Conservation (phyloP, 2,797 vertebrate genomes). For the Ctenochaetus hawaiiensis region DNA sequence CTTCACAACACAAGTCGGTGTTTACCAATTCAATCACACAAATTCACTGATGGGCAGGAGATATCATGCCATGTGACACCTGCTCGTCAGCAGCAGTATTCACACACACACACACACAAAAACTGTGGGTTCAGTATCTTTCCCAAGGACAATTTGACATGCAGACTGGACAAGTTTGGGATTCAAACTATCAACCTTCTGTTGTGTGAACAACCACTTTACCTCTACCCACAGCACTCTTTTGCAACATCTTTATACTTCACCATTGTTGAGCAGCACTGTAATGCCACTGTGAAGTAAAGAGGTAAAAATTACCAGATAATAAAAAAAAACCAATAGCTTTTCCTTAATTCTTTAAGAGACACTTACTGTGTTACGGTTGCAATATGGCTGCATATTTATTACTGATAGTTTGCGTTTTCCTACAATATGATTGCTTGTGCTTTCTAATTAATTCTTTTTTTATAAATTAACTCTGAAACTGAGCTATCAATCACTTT, state of each 20-base stretch:
- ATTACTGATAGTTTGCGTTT: background rate
- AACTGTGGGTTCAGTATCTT: too few species aligned
- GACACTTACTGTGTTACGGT: background rate
- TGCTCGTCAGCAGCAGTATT: too few species aligned
- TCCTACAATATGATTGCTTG: background rate
- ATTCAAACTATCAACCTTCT: too few species aligned
- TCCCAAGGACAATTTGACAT: too few species aligned
- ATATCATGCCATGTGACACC: too few species aligned
- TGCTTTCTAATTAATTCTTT: background rate
- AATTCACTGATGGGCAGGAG: too few species aligned
- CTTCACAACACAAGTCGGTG: too few species aligned
- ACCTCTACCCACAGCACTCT: too few species aligned
- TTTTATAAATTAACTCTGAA: background rate
- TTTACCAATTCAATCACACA: too few species aligned
- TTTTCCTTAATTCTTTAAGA: background rate
- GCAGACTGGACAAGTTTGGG: too few species aligned
- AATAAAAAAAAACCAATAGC: background rate
- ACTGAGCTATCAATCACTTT: background rate
- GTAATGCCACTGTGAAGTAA: background rate
- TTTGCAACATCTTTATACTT: background rate
- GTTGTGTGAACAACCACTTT: too few species aligned
- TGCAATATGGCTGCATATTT: background rate
- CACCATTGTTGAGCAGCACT: background rate
- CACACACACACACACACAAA: too few species aligned
- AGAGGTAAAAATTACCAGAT: background rate